Conservation (phyloP, 2,888 invertebrate species). For the Pherbina coryleti region DNA sequence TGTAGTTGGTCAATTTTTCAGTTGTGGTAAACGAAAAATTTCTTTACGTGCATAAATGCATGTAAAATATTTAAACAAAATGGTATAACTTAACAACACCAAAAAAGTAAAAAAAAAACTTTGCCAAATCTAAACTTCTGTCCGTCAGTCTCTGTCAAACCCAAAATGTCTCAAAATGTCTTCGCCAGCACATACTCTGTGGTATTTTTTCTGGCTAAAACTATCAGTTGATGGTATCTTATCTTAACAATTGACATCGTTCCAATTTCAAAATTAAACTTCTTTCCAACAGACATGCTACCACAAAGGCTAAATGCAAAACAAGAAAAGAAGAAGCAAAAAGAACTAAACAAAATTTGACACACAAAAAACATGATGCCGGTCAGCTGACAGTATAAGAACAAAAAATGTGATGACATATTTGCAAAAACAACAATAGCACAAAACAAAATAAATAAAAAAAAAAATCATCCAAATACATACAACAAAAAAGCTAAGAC, state of each 20-base stretch:
- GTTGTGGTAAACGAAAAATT: too few species aligned
- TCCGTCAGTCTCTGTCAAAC: background rate
- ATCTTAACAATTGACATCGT: conserved; percentile 65
- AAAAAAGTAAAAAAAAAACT: too few species aligned
- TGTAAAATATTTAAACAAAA: too few species aligned
- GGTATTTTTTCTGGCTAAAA: background rate
- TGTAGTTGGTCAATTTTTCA: too few species aligned
- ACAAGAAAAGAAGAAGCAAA: conserved; percentile 46
- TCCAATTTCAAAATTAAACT: conserved; percentile 69
- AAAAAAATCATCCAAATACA: conserved; percentile 49
- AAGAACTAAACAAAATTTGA: too few species aligned
- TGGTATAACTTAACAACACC: too few species aligned
- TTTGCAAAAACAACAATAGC: conserved; percentile 22
- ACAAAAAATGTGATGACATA: conserved; percentile 21
- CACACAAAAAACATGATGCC: conserved; percentile 12
- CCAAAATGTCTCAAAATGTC: background rate
- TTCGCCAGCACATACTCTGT: background rate
- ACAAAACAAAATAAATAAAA: conserved; percentile 45
- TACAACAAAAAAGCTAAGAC: conserved; percentile 54
- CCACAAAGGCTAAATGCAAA: conserved; percentile 50
- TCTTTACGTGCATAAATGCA: too few species aligned
- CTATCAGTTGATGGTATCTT: conserved; percentile 47
- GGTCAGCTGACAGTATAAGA: conserved; percentile 10
- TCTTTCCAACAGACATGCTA: conserved; percentile 54
- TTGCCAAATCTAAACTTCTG: too few species aligned